Base-by-base conservation (phyloP, 2,888 invertebrate species). In the Nomada hirtipes region DNA sequence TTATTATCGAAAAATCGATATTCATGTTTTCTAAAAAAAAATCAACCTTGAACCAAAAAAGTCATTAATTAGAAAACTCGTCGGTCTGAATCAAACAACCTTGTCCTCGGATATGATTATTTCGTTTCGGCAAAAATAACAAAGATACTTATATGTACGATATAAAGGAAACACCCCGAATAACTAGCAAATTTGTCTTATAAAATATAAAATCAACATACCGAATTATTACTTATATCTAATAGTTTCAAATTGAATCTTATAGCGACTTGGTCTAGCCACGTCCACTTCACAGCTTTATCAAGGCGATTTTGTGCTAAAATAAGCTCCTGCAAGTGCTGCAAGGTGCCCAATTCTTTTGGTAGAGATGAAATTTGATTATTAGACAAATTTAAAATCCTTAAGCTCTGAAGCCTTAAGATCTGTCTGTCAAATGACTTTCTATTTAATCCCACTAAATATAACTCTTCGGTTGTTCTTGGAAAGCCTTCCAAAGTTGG, bases 361-460 rank as follows among this genome's bases (percentile, higher is more conserved):
- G 98, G 98, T 68, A 98, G 93, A 90, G 94, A 95, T 81, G 95
- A 95, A 68, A 98, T 95, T 82, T 95, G 95, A 94, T 98, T 98
- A 77, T 96, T 94, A 81, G 96, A 96, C 77, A 98, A 93, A 94
- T 97, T 96, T 65, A 98, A 94, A 60, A 95, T 87, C 78, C 95
- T 95, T 11, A 98, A 94, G 87, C 96, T 96, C 67, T 95, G 95
- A 0, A 98, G 93, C 44, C 95, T 94, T 65, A 97, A 94, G 84
- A 97, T 96, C 85, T 97, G 97, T 86, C 95, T 94, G 87, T 97
- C 96, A 79, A 97, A 95, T 80, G 96, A 96, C 87, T 95, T 95
- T 77, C 96, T 91, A 67, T 95, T 94, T 23, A 97, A 94, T 61
- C 95, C 96, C 85, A 94, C 95, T 18, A 97, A 95, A 81, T 95